Conservation (phyloP, 1,140 invertebrate genomes). For the Eriocheir sinensis region DNA sequence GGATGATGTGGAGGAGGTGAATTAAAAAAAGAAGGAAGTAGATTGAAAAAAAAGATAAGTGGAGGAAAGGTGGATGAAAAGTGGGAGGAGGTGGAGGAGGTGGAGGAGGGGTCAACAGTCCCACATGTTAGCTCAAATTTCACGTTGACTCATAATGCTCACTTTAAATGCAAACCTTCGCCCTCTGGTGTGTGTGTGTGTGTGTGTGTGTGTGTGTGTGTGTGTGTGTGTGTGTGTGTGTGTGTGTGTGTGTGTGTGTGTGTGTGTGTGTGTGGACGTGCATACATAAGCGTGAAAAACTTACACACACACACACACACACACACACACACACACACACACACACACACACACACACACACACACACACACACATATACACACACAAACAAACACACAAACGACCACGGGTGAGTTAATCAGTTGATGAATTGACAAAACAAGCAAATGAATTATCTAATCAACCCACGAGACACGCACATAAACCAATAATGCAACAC, state of each 20-base stretch:
- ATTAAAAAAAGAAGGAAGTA: no score
- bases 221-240: constrained; percentile 14
- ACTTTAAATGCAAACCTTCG: background rate
- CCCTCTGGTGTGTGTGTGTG: background rate
- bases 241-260: constrained; percentile 4
- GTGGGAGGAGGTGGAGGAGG: background rate
- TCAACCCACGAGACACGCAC: background rate
- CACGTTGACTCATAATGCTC: background rate
- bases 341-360: no score
- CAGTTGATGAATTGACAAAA: background rate
- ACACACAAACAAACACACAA: background rate
- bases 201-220: constrained; percentile 22
- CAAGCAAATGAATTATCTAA: constrained; percentile 5
- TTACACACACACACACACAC: no score
- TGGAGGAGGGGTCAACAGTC: constrained; percentile 1
- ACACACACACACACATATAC: no score
- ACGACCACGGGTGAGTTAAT: background rate
- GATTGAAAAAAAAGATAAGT: background rate
- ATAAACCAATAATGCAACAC: background rate
- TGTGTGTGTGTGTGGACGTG: no score
- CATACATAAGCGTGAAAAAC: no score
- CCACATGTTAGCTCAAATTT: background rate
- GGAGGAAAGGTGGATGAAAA: background rate
- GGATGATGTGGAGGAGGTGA: background rate
- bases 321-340: no score